A percentile compares a stretch with the other conserved stretches of the same genome.
These are phyloP conservation scores for Cetonia aurata DNA, from an alignment of 2,888 invertebrate genomes.

Conservation along the genomic window DNA sequence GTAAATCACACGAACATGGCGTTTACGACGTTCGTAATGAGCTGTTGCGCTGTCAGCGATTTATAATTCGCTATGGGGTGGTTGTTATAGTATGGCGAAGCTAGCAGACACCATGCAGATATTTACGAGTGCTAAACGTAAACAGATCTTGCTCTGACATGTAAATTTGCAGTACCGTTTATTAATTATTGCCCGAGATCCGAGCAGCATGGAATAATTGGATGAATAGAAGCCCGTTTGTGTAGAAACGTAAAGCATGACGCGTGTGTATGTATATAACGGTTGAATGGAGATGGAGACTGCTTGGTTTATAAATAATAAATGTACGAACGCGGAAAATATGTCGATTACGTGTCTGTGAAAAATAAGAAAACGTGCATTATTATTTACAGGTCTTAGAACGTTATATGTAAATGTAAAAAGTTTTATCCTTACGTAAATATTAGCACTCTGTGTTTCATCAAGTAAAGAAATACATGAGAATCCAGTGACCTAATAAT, in stretches of 20 bases:
- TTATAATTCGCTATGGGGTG: conserved; percentile 17
- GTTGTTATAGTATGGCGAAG: conserved; percentile 1
- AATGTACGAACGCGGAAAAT: too few species aligned
- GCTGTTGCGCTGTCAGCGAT: conserved; percentile 8
- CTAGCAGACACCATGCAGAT: background rate
- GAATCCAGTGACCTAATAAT: conserved; percentile 13
- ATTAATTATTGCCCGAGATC: conserved; percentile 8
- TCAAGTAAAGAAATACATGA: conserved; percentile 16
- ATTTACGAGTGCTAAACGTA: conserved; percentile 12
- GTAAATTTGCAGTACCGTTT: conserved; percentile 11
- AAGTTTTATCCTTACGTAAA: conserved; percentile 15
- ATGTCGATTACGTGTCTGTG: too few species aligned
- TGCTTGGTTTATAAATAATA: background rate
- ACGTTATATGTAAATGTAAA: too few species aligned
- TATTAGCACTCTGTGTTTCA: conserved; percentile 6
- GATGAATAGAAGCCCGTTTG: too few species aligned
- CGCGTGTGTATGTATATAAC: too few species aligned
- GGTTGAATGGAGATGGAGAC: background rate
- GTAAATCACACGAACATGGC: conserved; percentile 18
- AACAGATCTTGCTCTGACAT: conserved; percentile 23
- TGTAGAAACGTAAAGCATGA: too few species aligned
- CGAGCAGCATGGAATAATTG: background rate
- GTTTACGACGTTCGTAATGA: conserved; percentile 18
- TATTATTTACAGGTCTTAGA: too few species aligned
- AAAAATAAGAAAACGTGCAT: background rate